Evolutionary conservation across 2,888 invertebrate species (phyloP), one percentile per base, ranked within the genome.

Genomic region (Pseudococcus jackbeardsleyi): DNA sequence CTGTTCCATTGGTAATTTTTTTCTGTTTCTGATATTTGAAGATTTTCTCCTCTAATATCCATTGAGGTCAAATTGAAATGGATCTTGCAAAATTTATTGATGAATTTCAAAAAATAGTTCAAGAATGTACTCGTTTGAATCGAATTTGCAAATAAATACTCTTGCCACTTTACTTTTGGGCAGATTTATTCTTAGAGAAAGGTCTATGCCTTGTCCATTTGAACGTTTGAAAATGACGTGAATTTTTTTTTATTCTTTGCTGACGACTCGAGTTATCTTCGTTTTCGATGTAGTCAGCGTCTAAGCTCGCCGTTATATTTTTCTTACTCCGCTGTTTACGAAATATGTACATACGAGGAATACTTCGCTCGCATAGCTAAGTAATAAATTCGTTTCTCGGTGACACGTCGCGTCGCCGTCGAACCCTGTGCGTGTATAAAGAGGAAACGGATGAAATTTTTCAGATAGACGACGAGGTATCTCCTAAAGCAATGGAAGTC

Each of bases 391-490:
- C 64, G 64, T 64, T 19, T 19, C 64, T 64, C 11, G 64, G 19
- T 64, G 64, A 64, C 64, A 72, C 72, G 33, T 72, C 72, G 33
- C 72, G 33, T 72, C 72, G 33, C 33, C 39, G 72, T 59, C 59
- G 11, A 33, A 72, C 33, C 33, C 15, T 42, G 1, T 8, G 12
- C 33, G 33, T 33, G 15, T 26, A 19, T 8, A 26, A 17, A 72
- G 33, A 72, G 72, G 72, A 72, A 72, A 72, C 72, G 33, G 33
- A 72, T 72, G 72, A 72, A 72, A 72, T 33, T 72, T 72, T 72
- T 72, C 17, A 11, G 64, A 19, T 64, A 64, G 64, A 64, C 64
- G 64, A 64, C 64, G 5, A 22, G 64, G 64, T 19, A 64, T 64
- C 64, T 64, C 11, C n/a, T 6, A 42, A 42, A 26, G 26, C 68